Evolutionary conservation across 2,113 vertebrate species (phyloP), one percentile per base, ranked within the genome.

Genomic region (Pollachius pollachius): DNA sequence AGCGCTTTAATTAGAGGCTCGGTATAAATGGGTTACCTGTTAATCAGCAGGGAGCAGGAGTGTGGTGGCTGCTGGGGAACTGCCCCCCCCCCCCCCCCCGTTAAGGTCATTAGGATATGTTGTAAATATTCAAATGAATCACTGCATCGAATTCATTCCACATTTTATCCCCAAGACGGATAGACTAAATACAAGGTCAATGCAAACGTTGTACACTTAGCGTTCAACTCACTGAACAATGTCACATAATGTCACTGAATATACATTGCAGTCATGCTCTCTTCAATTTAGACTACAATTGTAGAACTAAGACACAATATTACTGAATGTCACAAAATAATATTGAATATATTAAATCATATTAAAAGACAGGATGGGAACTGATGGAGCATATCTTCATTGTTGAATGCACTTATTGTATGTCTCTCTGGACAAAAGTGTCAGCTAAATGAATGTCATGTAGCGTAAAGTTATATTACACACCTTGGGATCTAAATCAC

Each of bases 1-100:
- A 78, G 70, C 71, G 71, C 73, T 86, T 81, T 89, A 87, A 87
- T 87, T 85, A 81, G 77, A 85, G 83, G 37, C 81, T 16, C 54
- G 17, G 1, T 57, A 48, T 48, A 81, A 84, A 79, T 77, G 52
- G 80, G 54, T 57, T 57, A 57, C 15, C 54, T 57, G 54, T n/a
- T 13, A n/a, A 57, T 76, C 72, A 52, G 6, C 11, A 56, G 67
- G 37, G 48, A 84, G 77, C 65, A 68, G 66, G 74, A 59, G 66
- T 67, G 67, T 81, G 75, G 75, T 76, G 73, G 76, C 78, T 79
- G 75, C 74, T 69, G 65, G 69, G 78, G 71, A 74, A 77, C n/a
- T n/a, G n/a, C n/a, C n/a, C n/a, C n/a, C n/a, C 23, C 23, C 54
- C n/a, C 54, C 15, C 9, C 15, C 54, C 17, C 54, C 16, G 15